Evolutionary conservation across 2,113 vertebrate genomes (phyloP), one percentile per base, ranked within the genome.

Genomic region (Sardina pilchardus): DNA sequence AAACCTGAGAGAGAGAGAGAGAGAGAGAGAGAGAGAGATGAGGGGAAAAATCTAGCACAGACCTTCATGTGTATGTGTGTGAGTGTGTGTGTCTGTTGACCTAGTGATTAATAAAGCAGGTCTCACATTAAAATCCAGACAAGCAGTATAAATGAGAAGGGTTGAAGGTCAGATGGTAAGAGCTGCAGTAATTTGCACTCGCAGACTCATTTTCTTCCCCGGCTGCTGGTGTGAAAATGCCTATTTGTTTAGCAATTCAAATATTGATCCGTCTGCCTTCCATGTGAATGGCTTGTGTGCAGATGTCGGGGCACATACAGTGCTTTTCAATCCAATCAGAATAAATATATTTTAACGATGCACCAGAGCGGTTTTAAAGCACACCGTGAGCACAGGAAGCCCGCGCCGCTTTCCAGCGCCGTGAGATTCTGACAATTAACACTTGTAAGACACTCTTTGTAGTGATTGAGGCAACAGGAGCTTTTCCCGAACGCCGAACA

Each of bases 181-280:
- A 34, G 87, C 63, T 50, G 81, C 59, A 84, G 83, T 87, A 88
- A 87, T 91, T 85, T 88, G 44, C 83, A 88, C 88, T 78, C 82
- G 63, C 16, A n/a, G 59, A 88, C 83, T 88, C 83, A 88, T 89
- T 88, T 88, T 88, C 86, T 85, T 88, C 42, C 34, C 34, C 84
- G 87, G 75, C 84, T 81, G 81, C 87, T 81, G 83, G 86, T 90
- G 83, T 88, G 88, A 92, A 90, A 89, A 85, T 39, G 88, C 85
- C 89, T 88, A 93, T 93, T 93, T 91, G 91, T 90, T 94, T 91
- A 92, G 92, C 93, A 93, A 94, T 94, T 93, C 90, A 90, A 84
- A 88, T 93, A 95, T 95, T 90, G 94, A 95, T 95, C 92, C 50
- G 89, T 92, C 91, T 93, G 91, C 91, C 89, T 86, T 85, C 90